These are phyloP conservation scores for Batillaria attramentaria DNA, from an alignment of 1,140 invertebrate species.

Conservation along the genomic window DNA sequence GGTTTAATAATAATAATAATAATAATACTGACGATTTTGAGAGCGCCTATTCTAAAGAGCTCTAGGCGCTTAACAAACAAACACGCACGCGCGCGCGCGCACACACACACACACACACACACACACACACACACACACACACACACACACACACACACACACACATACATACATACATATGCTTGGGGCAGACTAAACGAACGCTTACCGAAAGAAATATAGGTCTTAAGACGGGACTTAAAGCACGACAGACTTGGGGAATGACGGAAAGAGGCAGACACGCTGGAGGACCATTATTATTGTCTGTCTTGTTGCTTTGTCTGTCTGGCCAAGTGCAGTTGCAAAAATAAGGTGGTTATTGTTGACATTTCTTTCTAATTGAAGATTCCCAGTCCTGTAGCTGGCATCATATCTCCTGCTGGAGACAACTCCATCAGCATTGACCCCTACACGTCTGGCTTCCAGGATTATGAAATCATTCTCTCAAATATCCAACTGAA, in stretches of 20 bases:
- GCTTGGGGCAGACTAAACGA: neutral
- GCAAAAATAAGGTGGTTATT: neutral
- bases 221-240: no score
- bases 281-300: no score
- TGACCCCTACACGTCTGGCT: conserved; percentile 31
- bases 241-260: neutral
- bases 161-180: neutral
- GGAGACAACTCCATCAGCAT: conserved; percentile 21
- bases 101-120: no score
- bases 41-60: neutral
- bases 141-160: no score
- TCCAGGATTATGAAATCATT: conserved; percentile 43
- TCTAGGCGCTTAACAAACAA: neutral
- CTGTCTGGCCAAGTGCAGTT: neutral
- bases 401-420: conserved; percentile 28
- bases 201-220: no score
- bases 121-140: no score
- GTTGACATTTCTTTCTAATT: neutral
- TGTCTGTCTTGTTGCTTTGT: neutral
- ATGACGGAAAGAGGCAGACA: no score
- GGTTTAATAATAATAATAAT: no score
- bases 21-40: no score
- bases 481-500: conserved; percentile 38
- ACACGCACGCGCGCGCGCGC: neutral
- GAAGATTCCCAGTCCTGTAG: conserved; percentile 42